Base-by-base conservation (phyloP, 37 sponge, comb jelly and placozoan genomes). In the Eunapius fragilis region DNA sequence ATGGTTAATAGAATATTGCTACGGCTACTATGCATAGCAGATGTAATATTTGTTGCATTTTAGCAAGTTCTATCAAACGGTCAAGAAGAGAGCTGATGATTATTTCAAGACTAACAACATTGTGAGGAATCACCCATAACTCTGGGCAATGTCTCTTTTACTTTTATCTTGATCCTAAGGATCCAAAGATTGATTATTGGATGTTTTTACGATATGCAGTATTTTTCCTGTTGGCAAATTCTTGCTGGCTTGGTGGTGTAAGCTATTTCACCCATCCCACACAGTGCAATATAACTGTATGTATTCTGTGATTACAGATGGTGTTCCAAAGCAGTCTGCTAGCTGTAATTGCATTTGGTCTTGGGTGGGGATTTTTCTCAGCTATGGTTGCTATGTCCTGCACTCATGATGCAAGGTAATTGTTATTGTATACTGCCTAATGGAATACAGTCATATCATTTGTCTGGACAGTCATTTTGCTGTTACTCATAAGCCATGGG, bases 401-500 rank as follows among this genome's bases (percentile, higher is more conserved):
- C 68, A 93, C 96, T 6, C 98, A 97, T 70, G 98, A 97, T 75
- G 84, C 96, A 48, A 96, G 96, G 96, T 96, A 48, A 10, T 32
- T 2, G 19, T 17, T 4, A 6, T 6, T 41, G 41, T 6, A 41
- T 11, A 45, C 9, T 45, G 7, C 7, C 4, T 45, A 45, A 45
- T 4, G 4, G 7, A 4, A 45, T 4, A 11, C 9, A 45, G 7
- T 9, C 47, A 45, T 45, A 9, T 9, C 6, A 19, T 58, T 58
- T 58, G 58, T 80, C 6, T 26, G 19, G 80, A 28, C 67, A 96
- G 97, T 70, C 98, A 97, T 77, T 97, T 95, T 93, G 91, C 98
- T 13, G 69, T 97, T 74, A 95, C 98, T 31, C 93, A 95, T 80
- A 96, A 96, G 88, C 98, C 98, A 7, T 95, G 98, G 96, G 96